These are phyloP conservation scores for Takifugu ocellatus DNA, from an alignment of 2,797 vertebrate genomes.

Conservation along the genomic window DNA sequence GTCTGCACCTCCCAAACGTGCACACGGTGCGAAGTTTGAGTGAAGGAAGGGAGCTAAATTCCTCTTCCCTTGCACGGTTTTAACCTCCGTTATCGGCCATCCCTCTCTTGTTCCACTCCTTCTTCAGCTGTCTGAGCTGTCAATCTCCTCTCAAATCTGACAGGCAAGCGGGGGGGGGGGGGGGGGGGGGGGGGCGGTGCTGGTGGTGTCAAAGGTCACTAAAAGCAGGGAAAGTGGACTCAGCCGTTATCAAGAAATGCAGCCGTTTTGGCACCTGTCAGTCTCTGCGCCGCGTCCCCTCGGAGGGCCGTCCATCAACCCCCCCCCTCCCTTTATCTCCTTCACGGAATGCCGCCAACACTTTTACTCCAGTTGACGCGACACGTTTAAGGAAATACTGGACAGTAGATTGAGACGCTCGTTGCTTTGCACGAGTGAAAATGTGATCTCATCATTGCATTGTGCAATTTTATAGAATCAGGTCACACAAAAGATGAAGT, in stretches of 20 bases:
- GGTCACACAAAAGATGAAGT: too few relatives aligned
- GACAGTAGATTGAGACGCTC: too few relatives aligned
- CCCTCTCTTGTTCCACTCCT: not conserved
- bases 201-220: conserved; percentile 46
- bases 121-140: conserved; percentile 7
- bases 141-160: conserved; percentile 7
- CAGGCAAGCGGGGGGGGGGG: conserved; percentile 24
- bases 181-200: too few relatives aligned
- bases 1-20: conserved; percentile 28
- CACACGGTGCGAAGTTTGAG: conserved; percentile 26
- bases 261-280: conserved; percentile 38
- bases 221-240: conserved; percentile 51
- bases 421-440: too few relatives aligned
- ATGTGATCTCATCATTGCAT: too few relatives aligned
- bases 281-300: not conserved
- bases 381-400: too few relatives aligned
- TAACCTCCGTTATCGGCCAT: not conserved
- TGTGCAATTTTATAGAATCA: too few relatives aligned
- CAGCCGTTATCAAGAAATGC: conserved; percentile 30
- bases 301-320: conserved; percentile 7
- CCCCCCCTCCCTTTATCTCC: not conserved
- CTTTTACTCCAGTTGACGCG: too few relatives aligned
- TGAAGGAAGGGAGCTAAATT: conserved; percentile 1
- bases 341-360: not conserved
- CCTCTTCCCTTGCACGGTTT: not conserved